A percentile compares a stretch with the other conserved stretches of the same genome.
Conservation (phyloP, 2,797 vertebrate species). For the Fistularia tabacaria region DNA sequence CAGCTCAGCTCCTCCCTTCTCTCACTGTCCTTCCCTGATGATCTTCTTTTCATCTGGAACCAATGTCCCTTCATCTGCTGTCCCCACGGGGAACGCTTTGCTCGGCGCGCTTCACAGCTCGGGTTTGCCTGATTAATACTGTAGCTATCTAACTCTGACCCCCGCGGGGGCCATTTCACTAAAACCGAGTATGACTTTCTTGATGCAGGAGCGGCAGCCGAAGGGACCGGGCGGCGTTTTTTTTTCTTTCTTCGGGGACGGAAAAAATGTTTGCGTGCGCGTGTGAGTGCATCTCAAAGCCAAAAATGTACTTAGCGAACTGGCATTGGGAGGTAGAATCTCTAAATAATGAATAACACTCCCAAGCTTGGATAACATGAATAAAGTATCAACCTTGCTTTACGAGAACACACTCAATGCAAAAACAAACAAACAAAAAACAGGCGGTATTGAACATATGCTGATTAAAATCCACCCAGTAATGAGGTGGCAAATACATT, state of each 20-base stretch:
- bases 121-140: conserved; percentile 66
- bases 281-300: conserved; percentile 53
- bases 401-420: conserved; percentile 45
- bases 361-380: conserved; percentile 72
- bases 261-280: conserved; percentile 26
- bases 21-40: conserved; percentile 32
- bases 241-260: conserved; percentile 3
- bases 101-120: conserved; percentile 60
- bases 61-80: conserved; percentile 66
- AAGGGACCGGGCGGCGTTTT: conserved; percentile 30
- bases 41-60: conserved; percentile 73
- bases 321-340: conserved; percentile 63
- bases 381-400: conserved; percentile 68
- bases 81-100: conserved; percentile 65
- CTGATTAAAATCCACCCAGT: no score
- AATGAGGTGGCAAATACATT: conserved; percentile 1
- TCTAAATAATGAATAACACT: conserved; percentile 73
- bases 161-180: conserved; percentile 49
- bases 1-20: conserved; percentile 47
- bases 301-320: conserved; percentile 73
- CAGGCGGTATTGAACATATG: neutral
- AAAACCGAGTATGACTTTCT: conserved; percentile 51
- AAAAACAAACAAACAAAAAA: conserved; percentile 14
- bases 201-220: conserved; percentile 36
- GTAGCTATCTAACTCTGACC: conserved; percentile 62